Conservation (phyloP, 2,888 invertebrate species). For the Altica lythri region DNA sequence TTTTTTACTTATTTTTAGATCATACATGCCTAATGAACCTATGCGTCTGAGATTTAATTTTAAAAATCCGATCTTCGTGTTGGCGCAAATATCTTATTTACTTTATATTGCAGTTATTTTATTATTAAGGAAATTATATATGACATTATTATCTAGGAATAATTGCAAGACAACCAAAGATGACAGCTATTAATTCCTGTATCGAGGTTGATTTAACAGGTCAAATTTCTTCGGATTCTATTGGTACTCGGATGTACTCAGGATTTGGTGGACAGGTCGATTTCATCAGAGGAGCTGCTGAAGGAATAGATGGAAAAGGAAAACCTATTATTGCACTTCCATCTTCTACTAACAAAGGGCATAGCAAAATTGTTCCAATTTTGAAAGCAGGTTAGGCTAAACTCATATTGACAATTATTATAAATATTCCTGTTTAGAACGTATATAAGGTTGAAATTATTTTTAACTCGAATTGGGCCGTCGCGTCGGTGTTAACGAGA, state of each 20-base stretch:
- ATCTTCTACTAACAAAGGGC: slow-evolving; percentile 77
- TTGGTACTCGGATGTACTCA: slow-evolving; percentile 78
- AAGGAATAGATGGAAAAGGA: slow-evolving; percentile 81
- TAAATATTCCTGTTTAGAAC: too few species aligned
- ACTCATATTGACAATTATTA: too few species aligned
- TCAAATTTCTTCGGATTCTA: slow-evolving; percentile 91
- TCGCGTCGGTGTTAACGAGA: too few species aligned
- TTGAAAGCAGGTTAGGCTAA: slow-evolving; percentile 72
- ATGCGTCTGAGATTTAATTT: too few species aligned
- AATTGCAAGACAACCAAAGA: slow-evolving; percentile 81
- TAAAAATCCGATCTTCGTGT: too few species aligned
- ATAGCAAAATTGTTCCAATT: slow-evolving; percentile 81
- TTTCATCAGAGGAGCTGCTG: slow-evolving; percentile 89
- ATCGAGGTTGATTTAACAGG: slow-evolving; percentile 95
- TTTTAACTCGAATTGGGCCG: too few species aligned
- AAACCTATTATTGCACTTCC: slow-evolving; percentile 92
- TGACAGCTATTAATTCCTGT: slow-evolving; percentile 97
- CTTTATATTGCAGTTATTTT: too few species aligned
- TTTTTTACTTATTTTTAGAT: neutral
- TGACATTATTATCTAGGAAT: slow-evolving; percentile 61
- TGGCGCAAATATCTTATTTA: too few species aligned
- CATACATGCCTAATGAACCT: neutral
- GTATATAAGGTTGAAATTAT: too few species aligned
- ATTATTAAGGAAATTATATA: slow-evolving; percentile 3
- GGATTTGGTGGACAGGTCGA: slow-evolving; percentile 95